phyloP scores from a whole-genome alignment of 2,113 vertebrate genomes.

The Chionomys nivalis region DNA sequence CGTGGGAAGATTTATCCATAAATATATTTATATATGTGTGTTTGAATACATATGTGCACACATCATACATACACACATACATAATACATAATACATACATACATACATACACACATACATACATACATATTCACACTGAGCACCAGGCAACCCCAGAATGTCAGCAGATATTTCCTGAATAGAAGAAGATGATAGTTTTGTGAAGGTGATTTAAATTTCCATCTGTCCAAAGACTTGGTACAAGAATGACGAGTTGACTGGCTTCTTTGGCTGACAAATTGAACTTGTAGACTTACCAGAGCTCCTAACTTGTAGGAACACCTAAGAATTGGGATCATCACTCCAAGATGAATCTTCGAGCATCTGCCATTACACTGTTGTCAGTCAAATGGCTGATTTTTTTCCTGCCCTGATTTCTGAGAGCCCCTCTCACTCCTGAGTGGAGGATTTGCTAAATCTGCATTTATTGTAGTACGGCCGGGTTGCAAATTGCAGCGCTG shows the following conservation, averaged over 20 bases:
- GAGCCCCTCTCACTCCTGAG: neutral
- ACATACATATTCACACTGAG: neutral
- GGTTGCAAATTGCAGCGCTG: conserved; percentile 45
- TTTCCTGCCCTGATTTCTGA: conserved; percentile 17
- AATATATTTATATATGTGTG: no score
- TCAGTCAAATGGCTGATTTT: neutral
- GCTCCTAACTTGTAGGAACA: neutral
- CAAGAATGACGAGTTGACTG: neutral
- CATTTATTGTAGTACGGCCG: neutral
- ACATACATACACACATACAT: no score
- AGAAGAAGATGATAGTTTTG: neutral
- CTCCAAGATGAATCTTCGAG: neutral
- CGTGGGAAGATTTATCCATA: neutral
- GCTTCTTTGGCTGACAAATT: conserved; percentile 25
- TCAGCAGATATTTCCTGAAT: neutral
- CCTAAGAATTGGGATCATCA: neutral
- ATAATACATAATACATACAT: no score
- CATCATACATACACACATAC: no score
- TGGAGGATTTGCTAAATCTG: conserved; percentile 35
- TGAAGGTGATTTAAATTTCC: conserved; percentile 12
- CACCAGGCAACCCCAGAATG: neutral
- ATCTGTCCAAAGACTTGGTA: neutral
- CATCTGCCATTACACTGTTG: neutral
- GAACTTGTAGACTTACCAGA: neutral
- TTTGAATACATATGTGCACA: no score